phyloP scores from a whole-genome alignment of 2,888 invertebrate species.

The Matsumyia berberina region DNA sequence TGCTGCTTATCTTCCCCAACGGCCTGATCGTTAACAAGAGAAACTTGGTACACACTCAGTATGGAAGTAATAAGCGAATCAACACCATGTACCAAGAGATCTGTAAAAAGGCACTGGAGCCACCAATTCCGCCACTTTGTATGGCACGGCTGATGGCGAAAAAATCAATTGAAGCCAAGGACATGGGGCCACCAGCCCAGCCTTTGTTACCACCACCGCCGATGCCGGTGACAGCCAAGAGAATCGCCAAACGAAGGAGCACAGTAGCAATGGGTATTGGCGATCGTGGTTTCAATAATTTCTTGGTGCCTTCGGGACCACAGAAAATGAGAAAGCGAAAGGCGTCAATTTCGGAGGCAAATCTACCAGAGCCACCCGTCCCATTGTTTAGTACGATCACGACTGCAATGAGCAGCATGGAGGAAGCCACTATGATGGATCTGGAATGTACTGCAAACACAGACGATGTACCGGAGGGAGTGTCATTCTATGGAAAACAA shows the following conservation, averaged over 20 bases:
- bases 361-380: slow-evolving; percentile 30
- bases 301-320: slow-evolving; percentile 24
- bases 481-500: slow-evolving; percentile 77
- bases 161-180: slow-evolving; percentile 77
- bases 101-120: slow-evolving; percentile 78
- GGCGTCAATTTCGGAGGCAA: slow-evolving; percentile 59
- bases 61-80: slow-evolving; percentile 76
- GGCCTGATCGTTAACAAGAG: slow-evolving; percentile 80
- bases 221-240: slow-evolving; percentile 44
- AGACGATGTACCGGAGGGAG: slow-evolving; percentile 24
- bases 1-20: slow-evolving; percentile 81
- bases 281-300: slow-evolving; percentile 21
- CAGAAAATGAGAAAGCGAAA: slow-evolving; percentile 55
- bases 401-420: neutral
- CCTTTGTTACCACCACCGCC: slow-evolving; percentile 48
- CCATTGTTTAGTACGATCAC: slow-evolving; percentile 54
- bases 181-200: slow-evolving; percentile 14
- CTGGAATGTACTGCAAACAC: slow-evolving; percentile 1
- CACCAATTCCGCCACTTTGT: slow-evolving; percentile 80
- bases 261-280: slow-evolving; percentile 77
- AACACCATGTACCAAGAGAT: slow-evolving; percentile 78
- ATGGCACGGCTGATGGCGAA: slow-evolving; percentile 79
- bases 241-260: slow-evolving; percentile 78
- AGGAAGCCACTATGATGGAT: neutral
- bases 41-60: slow-evolving; percentile 78